A percentile compares a stretch with the other conserved stretches of the same genome.
phyloP scores from a whole-genome alignment of 2,888 invertebrate genomes.

The Ormia ochracea region DNA sequence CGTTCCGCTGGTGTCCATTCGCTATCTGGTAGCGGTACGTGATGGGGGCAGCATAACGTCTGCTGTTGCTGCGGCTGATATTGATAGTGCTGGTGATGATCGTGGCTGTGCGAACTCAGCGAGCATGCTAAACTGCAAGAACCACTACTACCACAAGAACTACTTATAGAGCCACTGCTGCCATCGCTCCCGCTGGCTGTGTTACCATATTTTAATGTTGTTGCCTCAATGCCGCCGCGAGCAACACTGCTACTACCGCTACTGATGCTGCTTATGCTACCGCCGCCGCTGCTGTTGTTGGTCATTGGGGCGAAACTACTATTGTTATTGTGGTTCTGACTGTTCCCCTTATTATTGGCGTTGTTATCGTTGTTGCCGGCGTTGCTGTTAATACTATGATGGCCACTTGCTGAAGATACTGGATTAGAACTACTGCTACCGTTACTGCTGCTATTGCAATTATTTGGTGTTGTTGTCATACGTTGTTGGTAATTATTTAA shows the following conservation, averaged over 20 bases:
- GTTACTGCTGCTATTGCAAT: conserved; percentile 58
- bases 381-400: conserved; percentile 58
- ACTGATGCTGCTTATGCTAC: conserved; percentile 36
- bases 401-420: conserved; percentile 27
- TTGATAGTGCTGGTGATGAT: conserved; percentile 75
- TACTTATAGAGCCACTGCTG: conserved; percentile 45
- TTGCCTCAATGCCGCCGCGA: conserved; percentile 70
- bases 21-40: conserved; percentile 82
- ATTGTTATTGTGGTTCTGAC: conserved; percentile 62
- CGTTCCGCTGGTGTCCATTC: conserved; percentile 80
- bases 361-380: conserved; percentile 54
- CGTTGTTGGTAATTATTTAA: conserved; percentile 45
- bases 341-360: conserved; percentile 61
- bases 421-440: conserved; percentile 41
- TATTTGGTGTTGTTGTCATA: conserved; percentile 51
- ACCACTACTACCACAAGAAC: conserved; percentile 49
- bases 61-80: conserved; percentile 72
- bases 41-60: conserved; percentile 79
- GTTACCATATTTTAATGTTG: conserved; percentile 70
- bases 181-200: conserved; percentile 68
- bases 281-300: conserved; percentile 63
- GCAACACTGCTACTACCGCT: conserved; percentile 66
- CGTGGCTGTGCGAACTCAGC: conserved; percentile 71
- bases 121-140: conserved; percentile 64
- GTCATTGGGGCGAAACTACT: conserved; percentile 60